These are phyloP conservation scores for Eristalis intricaria DNA, from an alignment of 2,888 invertebrate genomes.

Conservation along the genomic window DNA sequence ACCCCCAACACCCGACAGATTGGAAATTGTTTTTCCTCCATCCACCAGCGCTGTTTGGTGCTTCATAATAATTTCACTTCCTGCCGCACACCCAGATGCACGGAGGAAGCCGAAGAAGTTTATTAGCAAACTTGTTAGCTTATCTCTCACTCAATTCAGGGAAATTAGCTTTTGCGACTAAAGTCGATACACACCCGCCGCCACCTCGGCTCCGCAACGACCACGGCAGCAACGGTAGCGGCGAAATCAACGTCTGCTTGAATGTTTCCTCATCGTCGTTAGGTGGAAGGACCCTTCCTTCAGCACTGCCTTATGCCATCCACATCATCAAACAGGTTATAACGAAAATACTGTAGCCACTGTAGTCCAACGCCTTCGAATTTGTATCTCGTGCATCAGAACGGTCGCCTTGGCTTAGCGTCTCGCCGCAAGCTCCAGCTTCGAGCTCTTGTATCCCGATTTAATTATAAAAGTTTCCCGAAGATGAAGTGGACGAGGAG, in stretches of 20 bases:
- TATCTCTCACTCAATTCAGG: constrained; percentile 66
- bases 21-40: constrained; percentile 49
- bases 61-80: constrained; percentile 66
- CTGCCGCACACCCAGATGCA: constrained; percentile 62
- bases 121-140: constrained; percentile 70
- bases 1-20: constrained; percentile 26
- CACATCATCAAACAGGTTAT: constrained; percentile 55
- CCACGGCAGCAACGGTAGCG: neutral
- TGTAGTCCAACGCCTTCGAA: constrained; percentile 58
- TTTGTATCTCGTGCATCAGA: constrained; percentile 20
- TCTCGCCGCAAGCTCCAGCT: constrained; percentile 51
- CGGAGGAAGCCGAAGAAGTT: constrained; percentile 42
- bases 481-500: neutral
- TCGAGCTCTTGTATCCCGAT: constrained; percentile 52
- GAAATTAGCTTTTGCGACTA: constrained; percentile 62
- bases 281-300: constrained; percentile 21
- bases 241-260: neutral
- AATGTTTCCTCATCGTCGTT: neutral
- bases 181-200: constrained; percentile 20
- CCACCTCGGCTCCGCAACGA: neutral
- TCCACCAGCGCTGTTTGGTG: neutral
- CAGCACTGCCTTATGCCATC: constrained; percentile 21
- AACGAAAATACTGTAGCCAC: constrained; percentile 37
- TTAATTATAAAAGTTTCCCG: constrained; percentile 68
- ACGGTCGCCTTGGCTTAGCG: constrained; percentile 27